Conservation (phyloP, 2,797 vertebrate species). For the Phrynocephalus forsythii region DNA sequence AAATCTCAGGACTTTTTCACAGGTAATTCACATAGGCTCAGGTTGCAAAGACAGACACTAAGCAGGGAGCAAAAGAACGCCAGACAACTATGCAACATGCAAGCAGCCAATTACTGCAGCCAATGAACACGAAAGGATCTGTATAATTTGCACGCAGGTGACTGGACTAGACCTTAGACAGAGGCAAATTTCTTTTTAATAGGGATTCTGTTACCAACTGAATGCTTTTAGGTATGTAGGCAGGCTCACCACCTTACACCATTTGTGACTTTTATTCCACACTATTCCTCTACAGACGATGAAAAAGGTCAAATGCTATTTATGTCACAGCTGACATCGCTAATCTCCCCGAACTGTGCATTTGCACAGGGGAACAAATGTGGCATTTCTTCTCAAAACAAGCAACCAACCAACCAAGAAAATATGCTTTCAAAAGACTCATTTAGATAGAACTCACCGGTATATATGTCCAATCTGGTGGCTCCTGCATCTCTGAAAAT, state of each 20-base stretch:
- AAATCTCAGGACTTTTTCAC: neutral
- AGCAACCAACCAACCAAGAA: neutral
- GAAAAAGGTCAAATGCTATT: neutral
- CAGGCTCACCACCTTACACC: neutral
- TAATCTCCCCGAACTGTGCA: neutral
- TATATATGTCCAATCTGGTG: slow-evolving; percentile 71
- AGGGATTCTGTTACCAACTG: neutral
- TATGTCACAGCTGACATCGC: neutral
- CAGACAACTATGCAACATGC: neutral
- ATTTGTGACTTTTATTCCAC: neutral
- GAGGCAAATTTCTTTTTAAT: neutral
- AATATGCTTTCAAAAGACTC: neutral
- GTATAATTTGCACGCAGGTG: neutral
- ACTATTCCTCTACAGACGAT: neutral
- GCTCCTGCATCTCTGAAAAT: slow-evolving; percentile 71
- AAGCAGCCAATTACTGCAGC: neutral
- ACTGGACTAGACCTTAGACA: neutral
- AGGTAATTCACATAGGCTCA: neutral
- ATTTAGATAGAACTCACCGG: slow-evolving; percentile 60
- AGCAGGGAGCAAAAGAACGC: neutral
- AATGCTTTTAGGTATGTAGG: neutral
- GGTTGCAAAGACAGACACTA: neutral
- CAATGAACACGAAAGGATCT: neutral
- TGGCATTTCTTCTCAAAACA: neutral
- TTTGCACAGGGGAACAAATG: slow-evolving; percentile 15